Evolutionary conservation across 1,140 invertebrate genomes (phyloP), one percentile per base, ranked within the genome.

Genomic region (Acyrthosiphon pisum): DNA sequence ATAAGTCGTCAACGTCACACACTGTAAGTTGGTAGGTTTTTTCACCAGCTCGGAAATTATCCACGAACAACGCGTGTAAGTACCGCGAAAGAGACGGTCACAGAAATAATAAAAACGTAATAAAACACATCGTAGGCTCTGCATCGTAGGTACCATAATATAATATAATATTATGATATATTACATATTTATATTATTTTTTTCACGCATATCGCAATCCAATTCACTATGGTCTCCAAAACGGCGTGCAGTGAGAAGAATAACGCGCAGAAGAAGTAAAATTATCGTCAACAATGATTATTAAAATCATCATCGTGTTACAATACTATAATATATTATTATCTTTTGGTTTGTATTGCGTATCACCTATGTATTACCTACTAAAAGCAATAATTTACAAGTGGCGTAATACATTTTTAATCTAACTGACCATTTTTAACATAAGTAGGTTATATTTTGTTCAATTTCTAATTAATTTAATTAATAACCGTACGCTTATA

Each of bases 1-100:
- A 86, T 86, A 86, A 86, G 86, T 88, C 86, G 86, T 88, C 46
- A 50, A 88, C 86, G 86, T 88, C 46, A 35, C 86, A 48, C 44
- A n/a, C 30, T 48, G 86, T 26, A 22, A 6, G 44, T n/a, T 35
- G 50, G 50, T 23, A 20, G 50, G 50, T 50, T 87, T 46, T 87
- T 44, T n/a, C 11, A 2, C n/a, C 30, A 50, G 86, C 46, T n/a
- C 11, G 30, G 14, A 23, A 87, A 87, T 46, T 87, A n/a, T 48
- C 30, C 26, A 9, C 30, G 44, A 87, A 87, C 35, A 37, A 26
- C 23, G 68, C 14, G 68, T 8, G 23, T 41, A 35, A 4, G 4
- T 8, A 46, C 7, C 44, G 44, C 83, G 76, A 37, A 81, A 35
- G n/a, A 37, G 35, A 81, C 35, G 76, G 35, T 81, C 76, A 35